phyloP scores from a whole-genome alignment of 2,888 invertebrate species.

The Ophion obscuratus region DNA sequence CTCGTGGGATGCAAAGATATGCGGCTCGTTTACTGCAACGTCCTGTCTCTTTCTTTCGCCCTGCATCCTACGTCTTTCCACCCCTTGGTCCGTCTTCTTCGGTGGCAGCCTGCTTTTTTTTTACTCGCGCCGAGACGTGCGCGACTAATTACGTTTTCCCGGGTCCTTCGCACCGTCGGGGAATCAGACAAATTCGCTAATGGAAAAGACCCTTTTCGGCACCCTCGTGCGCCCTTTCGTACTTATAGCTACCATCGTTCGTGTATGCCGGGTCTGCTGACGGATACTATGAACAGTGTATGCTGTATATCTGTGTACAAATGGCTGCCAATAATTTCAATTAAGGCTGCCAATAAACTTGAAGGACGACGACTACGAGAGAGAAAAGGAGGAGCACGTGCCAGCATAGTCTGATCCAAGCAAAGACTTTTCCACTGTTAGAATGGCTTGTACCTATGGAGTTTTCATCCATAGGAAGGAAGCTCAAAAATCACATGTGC shows the following conservation, averaged over 20 bases:
- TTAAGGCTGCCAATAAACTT: background rate
- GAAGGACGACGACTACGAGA: conserved; percentile 4
- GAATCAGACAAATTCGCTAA: conserved; percentile 71
- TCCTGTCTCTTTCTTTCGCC: background rate
- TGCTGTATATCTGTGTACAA: conserved; percentile 33
- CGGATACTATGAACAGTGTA: background rate
- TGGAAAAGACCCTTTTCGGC: conserved; percentile 60
- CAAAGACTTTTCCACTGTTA: conserved; percentile 57
- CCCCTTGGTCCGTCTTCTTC: conserved; percentile 34
- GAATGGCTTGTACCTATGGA: background rate
- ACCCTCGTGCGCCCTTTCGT: conserved; percentile 14
- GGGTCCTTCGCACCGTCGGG: conserved; percentile 52
- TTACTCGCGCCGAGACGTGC: conserved; percentile 26
- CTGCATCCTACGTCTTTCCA: background rate
- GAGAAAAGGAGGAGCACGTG: background rate
- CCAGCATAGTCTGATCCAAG: conserved; percentile 56
- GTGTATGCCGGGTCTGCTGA: conserved; percentile 21
- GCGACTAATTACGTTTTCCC: conserved; percentile 74
- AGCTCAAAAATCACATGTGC: background rate
- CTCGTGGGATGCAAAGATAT: conserved; percentile 68
- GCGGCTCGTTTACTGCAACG: conserved; percentile 1
- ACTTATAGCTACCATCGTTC: conserved; percentile 36
- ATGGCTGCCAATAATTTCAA: background rate
- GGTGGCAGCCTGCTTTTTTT: conserved; percentile 9
- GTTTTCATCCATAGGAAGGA: too few species aligned